These are phyloP conservation scores for Listronotus bonariensis DNA, from an alignment of 1,140 invertebrate species.

Conservation along the genomic window DNA sequence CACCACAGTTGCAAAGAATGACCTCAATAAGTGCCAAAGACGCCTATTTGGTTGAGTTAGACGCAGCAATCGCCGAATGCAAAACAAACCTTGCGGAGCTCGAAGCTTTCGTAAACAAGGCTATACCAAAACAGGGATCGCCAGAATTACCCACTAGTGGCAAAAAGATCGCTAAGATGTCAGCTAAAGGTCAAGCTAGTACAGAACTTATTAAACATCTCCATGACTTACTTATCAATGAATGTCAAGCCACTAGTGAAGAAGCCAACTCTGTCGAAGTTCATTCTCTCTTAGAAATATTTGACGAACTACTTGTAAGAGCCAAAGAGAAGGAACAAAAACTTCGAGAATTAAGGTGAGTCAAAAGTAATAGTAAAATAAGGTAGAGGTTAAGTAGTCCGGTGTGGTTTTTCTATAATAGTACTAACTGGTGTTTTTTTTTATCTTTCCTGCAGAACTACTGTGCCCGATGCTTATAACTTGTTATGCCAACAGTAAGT, in stretches of 20 bases:
- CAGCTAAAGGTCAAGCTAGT: constrained; percentile 72
- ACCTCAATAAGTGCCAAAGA: constrained; percentile 76
- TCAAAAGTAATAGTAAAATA: constrained; percentile 1
- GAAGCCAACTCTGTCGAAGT: constrained; percentile 71
- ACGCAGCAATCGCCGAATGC: constrained; percentile 69
- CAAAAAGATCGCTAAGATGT: constrained; percentile 66
- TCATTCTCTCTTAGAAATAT: constrained; percentile 66
- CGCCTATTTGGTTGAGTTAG: constrained; percentile 75
- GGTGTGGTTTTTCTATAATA: constrained; percentile 39
- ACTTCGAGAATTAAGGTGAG: constrained; percentile 72
- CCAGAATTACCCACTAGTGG: constrained; percentile 60
- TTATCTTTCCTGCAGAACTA: constrained; percentile 60
- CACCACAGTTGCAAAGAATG: constrained; percentile 60
- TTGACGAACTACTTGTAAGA: constrained; percentile 69
- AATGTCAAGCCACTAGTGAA: constrained; percentile 70
- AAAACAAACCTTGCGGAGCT: constrained; percentile 61
- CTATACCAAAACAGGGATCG: constrained; percentile 60
- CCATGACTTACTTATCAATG: constrained; percentile 71
- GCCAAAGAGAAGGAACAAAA: constrained; percentile 76
- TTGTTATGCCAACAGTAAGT: constrained; percentile 73
- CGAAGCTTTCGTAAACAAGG: constrained; percentile 59
- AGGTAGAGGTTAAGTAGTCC: constrained; percentile 4
- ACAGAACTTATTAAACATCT: constrained; percentile 80
- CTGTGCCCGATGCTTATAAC: constrained; percentile 65
- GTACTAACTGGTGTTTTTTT: constrained; percentile 48